Percentiles rank a stretch among this genome's conserved stretches.
These are phyloP conservation scores for Drosophila acutilabella DNA, from an alignment of 2,888 invertebrate species.

Conservation along the genomic window DNA sequence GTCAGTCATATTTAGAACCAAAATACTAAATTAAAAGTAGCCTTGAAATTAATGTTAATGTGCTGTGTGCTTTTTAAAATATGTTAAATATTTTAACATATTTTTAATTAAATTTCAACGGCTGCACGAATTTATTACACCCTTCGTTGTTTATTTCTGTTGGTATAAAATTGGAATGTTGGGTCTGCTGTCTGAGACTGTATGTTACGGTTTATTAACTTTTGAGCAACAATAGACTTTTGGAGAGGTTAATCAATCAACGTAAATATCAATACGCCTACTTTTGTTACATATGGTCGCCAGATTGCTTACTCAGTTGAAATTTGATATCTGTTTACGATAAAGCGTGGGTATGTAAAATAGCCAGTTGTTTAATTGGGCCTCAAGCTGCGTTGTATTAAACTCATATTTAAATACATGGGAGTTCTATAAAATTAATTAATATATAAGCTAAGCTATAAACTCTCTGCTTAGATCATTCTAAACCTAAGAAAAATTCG, in stretches of 20 bases:
- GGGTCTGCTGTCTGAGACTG: slow-evolving; percentile 33
- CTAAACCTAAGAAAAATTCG: no score
- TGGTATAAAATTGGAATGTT: slow-evolving; percentile 16
- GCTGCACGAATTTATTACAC: not conserved
- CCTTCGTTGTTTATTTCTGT: not conserved
- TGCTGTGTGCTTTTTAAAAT: no score
- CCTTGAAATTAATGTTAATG: no score
- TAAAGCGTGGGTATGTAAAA: not conserved
- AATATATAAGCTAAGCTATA: no score
- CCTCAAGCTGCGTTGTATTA: not conserved
- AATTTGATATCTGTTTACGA: slow-evolving; percentile 34
- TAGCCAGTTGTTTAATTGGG: not conserved
- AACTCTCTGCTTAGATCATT: no score
- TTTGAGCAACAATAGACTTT: slow-evolving; percentile 28
- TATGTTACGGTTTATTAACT: slow-evolving; percentile 64
- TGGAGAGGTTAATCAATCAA: not conserved
- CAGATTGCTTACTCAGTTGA: slow-evolving; percentile 1
- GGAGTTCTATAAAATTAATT: no score
- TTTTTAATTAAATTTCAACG: no score
- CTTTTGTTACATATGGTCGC: slow-evolving; percentile 1
- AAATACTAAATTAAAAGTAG: not conserved
- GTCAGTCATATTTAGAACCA: not conserved
- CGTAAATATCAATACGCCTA: slow-evolving; percentile 48
- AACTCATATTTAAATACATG: no score
- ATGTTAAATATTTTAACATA: no score